Percentiles rank a stretch among this genome's conserved stretches.
These are phyloP conservation scores for Drosophila hydei DNA, from an alignment of 1,140 invertebrate genomes.

Conservation along the genomic window DNA sequence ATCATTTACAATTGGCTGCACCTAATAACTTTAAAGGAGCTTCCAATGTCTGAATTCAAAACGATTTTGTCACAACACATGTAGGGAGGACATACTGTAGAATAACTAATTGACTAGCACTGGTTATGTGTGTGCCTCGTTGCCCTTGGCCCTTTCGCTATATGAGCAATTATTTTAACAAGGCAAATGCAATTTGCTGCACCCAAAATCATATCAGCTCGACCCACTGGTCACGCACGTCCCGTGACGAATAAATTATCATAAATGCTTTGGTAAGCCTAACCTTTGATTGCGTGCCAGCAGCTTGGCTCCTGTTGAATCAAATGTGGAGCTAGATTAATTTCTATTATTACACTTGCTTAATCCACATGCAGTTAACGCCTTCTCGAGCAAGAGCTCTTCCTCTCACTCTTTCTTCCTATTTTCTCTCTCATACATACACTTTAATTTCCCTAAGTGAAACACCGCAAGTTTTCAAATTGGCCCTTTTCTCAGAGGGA, in stretches of 20 bases:
- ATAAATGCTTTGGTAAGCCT: conserved; percentile 65
- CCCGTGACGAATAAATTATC: conserved; percentile 70
- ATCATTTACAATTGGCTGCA: conserved; percentile 79
- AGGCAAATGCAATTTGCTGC: conserved; percentile 76
- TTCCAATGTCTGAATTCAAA: not conserved
- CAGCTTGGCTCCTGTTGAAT: conserved; percentile 12
- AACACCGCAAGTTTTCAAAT: conserved; percentile 77
- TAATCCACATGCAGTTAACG: conserved; percentile 41
- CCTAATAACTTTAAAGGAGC: conserved; percentile 24
- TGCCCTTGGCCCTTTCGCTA: not conserved
- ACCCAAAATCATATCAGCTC: conserved; percentile 62
- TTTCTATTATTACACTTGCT: conserved; percentile 66
- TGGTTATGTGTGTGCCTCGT: conserved; percentile 13
- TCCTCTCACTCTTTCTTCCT: conserved; percentile 2
- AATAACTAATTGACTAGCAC: not conserved
- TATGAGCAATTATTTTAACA: conserved; percentile 66
- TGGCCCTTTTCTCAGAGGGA: conserved; percentile 59
- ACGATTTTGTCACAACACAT: not conserved
- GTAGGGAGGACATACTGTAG: not conserved
- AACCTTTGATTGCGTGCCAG: conserved; percentile 18
- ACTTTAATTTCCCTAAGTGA: conserved; percentile 79
- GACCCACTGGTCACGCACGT: conserved; percentile 58
- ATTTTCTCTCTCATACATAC: conserved; percentile 35
- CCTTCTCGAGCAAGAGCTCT: conserved; percentile 14
- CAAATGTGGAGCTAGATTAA: conserved; percentile 52